phyloP scores from a whole-genome alignment of 1,140 invertebrate species.

The Formica selysi region DNA sequence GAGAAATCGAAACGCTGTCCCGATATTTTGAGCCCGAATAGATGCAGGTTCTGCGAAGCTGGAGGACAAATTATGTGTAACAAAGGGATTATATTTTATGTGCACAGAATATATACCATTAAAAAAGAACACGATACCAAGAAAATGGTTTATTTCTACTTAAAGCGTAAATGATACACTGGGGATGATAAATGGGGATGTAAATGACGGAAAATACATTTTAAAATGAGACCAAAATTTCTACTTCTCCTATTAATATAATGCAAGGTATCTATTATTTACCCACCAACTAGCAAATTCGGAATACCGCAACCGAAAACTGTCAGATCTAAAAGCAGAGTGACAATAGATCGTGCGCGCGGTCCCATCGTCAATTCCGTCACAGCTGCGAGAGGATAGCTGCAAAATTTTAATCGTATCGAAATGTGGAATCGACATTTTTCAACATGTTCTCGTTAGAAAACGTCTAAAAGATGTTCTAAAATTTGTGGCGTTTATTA shows the following conservation, averaged over 20 bases:
- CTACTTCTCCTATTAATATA: not conserved
- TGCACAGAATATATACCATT: not conserved
- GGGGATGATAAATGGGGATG: not conserved
- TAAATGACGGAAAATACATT: not conserved
- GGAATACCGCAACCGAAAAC: constrained; percentile 92
- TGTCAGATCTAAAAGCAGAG: constrained; percentile 90
- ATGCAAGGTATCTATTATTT: not conserved
- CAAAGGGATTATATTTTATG: not conserved
- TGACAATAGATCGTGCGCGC: constrained; percentile 88
- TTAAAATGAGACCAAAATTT: not conserved
- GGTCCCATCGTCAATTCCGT: constrained; percentile 90
- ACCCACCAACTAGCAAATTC: constrained; percentile 91
- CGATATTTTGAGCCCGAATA: constrained; percentile 90
- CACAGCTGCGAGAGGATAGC: constrained; percentile 92
- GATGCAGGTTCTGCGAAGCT: constrained; percentile 92
- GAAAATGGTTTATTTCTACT: not conserved
- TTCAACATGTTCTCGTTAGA: not conserved
- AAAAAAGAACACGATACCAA: not conserved
- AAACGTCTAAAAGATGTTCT: not conserved
- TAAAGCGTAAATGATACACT: no score
- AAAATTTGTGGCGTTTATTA: not conserved
- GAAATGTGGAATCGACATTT: not conserved
- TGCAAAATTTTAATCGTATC: constrained; percentile 75
- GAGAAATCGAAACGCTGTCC: constrained; percentile 89
- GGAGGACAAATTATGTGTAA: constrained; percentile 73